Conservation (phyloP, 2,113 vertebrate genomes). For the Orthonyx spaldingii region DNA sequence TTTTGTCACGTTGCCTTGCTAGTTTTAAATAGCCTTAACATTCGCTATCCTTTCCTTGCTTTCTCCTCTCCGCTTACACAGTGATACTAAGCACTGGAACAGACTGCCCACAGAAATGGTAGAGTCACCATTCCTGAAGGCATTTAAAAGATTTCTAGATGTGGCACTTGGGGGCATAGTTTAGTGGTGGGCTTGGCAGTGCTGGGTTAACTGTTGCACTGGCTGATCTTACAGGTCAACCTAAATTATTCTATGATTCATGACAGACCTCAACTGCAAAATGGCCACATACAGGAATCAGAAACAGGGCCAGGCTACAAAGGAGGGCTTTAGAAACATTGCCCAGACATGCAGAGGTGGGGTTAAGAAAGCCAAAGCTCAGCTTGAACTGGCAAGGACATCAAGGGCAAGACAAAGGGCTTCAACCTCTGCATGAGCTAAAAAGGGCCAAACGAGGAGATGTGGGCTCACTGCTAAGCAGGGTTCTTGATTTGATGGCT, state of each 20-base stretch:
- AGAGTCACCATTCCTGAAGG: not conserved
- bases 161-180: not conserved
- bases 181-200: not conserved
- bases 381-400: not conserved
- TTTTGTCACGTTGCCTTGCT: not conserved
- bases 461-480: not conserved
- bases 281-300: not conserved
- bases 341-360: not conserved
- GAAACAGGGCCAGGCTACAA: not conserved
- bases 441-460: not conserved
- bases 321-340: not conserved
- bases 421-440: not conserved
- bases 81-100: not conserved
- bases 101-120: not conserved
- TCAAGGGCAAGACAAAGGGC: not conserved
- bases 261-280: not conserved
- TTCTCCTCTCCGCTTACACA: not conserved
- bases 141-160: not conserved
- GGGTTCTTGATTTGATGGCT: not conserved
- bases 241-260: not conserved
- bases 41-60: not conserved
- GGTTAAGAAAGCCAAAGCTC: not conserved
- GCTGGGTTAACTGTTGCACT: not conserved
- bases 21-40: not conserved
- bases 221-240: not conserved